A percentile compares a stretch with the other conserved stretches of the same genome.
Conservation (phyloP, 2,113 vertebrate species). For the Phalacrocorax pelagicus region DNA sequence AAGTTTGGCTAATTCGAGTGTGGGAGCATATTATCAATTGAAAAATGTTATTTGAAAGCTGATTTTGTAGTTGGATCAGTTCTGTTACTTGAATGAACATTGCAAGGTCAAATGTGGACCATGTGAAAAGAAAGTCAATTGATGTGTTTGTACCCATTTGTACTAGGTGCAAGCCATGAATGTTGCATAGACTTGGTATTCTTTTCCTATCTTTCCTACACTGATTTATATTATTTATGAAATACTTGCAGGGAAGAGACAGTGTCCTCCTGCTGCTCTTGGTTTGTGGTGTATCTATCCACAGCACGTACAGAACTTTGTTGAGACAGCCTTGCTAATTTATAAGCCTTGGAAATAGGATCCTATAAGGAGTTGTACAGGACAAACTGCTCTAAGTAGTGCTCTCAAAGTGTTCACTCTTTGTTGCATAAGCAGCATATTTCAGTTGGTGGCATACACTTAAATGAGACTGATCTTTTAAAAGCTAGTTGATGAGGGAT, state of each 20-base stretch:
- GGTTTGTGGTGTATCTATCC: neutral
- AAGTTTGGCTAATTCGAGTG: neutral
- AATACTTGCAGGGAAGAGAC: neutral
- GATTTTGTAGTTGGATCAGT: neutral
- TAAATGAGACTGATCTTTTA: neutral
- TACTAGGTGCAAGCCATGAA: neutral
- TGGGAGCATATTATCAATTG: neutral
- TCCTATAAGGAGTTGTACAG: neutral
- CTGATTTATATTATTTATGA: neutral
- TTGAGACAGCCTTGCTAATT: neutral
- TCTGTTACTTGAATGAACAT: neutral
- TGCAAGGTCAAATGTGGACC: neutral
- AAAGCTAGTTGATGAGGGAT: neutral
- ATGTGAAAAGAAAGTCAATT: neutral
- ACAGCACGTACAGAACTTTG: neutral
- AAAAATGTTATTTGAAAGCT: neutral
- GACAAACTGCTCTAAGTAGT: neutral
- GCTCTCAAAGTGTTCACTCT: neutral
- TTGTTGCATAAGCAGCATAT: neutral
- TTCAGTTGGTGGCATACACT: neutral
- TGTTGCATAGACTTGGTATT: neutral
- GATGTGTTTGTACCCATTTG: neutral
- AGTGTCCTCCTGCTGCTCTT: neutral
- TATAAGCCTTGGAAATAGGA: neutral
- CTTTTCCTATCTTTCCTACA: neutral